Evolutionary conservation across 2,888 invertebrate species (phyloP).

Genomic region (Pseudococcus longispinus): DNA sequence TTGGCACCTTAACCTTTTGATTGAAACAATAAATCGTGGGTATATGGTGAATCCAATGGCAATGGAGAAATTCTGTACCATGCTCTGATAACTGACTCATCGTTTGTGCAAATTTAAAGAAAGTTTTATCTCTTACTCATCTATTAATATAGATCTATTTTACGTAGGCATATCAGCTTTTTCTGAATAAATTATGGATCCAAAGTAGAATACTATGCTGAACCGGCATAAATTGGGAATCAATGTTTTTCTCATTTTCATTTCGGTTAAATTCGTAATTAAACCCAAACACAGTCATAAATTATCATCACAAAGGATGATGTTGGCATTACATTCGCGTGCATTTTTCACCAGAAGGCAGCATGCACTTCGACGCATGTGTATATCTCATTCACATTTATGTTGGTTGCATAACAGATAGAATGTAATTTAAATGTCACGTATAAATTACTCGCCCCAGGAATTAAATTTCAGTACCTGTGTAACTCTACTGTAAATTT

Average conservation of each 20-base stretch:
- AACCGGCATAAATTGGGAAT: background rate
- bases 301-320: background rate
- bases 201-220: background rate
- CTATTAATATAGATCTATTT: background rate
- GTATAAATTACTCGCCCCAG: background rate
- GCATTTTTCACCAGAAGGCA: background rate
- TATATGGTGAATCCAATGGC: background rate
- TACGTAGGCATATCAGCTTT: background rate
- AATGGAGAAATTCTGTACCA: background rate
- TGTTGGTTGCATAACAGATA: background rate
- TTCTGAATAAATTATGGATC: background rate
- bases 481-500: background rate
- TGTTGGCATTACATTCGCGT: background rate
- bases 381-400: background rate
- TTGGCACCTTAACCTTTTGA: no score
- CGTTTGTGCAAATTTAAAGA: background rate
- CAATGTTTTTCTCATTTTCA: background rate
- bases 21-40: background rate
- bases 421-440: background rate
- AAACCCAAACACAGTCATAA: background rate
- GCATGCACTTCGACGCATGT: background rate
- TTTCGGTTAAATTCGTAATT: background rate
- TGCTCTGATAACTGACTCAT: constrained; percentile 1
- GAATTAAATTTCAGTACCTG: background rate
- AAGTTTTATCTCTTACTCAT: background rate